Percentiles rank a stretch among this genome's conserved stretches.
These are phyloP conservation scores for Eretmochelys imbricata DNA, from an alignment of 2,113 vertebrate species.

Conservation along the genomic window DNA sequence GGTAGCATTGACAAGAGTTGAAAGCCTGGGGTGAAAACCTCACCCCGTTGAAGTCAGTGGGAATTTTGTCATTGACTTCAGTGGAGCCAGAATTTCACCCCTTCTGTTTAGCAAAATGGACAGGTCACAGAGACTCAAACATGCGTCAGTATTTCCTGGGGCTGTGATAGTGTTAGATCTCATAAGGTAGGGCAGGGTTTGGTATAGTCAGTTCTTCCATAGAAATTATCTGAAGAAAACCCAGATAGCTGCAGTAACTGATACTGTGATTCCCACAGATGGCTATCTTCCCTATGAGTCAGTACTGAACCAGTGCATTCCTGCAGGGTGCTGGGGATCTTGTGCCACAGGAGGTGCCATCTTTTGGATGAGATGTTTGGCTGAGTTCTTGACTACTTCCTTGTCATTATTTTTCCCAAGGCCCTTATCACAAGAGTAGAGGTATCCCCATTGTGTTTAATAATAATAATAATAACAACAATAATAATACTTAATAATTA, in stretches of 20 bases:
- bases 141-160: neutral
- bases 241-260: neutral
- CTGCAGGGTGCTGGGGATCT: neutral
- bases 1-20: neutral
- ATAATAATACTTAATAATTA: no score
- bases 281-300: neutral
- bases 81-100: neutral
- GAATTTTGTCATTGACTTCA: neutral
- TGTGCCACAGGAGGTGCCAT: neutral
- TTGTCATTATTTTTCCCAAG: fast-evolving
- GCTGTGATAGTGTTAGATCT: neutral
- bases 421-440: neutral
- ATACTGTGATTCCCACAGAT: neutral
- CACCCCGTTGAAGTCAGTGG: neutral
- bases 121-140: neutral
- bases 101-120: neutral
- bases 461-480: no score
- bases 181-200: neutral
- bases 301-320: fast-evolving
- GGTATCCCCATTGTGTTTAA: neutral
- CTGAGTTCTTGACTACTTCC: neutral
- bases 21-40: neutral
- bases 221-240: neutral
- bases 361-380: neutral
- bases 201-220: neutral